Evolutionary conservation across 2,113 vertebrate species (phyloP).

Genomic region (Galemys pyrenaicus): DNA sequence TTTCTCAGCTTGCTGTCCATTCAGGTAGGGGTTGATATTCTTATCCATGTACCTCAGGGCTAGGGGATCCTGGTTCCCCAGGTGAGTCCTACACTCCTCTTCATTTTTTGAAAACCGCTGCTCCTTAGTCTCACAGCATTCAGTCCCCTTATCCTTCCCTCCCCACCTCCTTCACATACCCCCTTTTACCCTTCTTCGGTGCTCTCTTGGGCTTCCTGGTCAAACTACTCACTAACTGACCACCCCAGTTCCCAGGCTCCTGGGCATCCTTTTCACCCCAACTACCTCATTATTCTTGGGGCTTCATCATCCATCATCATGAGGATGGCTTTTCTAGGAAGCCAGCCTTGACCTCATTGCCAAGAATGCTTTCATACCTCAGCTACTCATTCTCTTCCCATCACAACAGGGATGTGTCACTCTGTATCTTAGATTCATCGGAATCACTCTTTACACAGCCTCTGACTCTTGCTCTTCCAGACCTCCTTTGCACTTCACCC

Average conservation of each 20-base stretch:
- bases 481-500: neutral
- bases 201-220: neutral
- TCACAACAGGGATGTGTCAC: neutral
- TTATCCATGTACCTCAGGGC: neutral
- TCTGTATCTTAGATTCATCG: neutral
- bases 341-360: neutral
- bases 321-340: neutral
- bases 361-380: neutral
- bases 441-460: neutral
- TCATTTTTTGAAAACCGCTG: neutral
- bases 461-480: neutral
- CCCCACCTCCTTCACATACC: neutral
- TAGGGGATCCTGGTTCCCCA: neutral
- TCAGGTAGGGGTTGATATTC: neutral
- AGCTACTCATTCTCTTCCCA: neutral
- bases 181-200: too few relatives aligned
- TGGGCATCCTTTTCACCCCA: neutral
- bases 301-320: neutral
- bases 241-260: neutral
- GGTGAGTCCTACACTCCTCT: neutral
- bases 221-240: neutral
- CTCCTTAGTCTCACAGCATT: neutral
- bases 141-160: too few relatives aligned
- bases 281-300: neutral
- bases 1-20: neutral